A percentile compares a stretch with the other conserved stretches of the same genome.
Conservation (phyloP, 2,113 vertebrate genomes). For the Clarias macrocephalus region DNA sequence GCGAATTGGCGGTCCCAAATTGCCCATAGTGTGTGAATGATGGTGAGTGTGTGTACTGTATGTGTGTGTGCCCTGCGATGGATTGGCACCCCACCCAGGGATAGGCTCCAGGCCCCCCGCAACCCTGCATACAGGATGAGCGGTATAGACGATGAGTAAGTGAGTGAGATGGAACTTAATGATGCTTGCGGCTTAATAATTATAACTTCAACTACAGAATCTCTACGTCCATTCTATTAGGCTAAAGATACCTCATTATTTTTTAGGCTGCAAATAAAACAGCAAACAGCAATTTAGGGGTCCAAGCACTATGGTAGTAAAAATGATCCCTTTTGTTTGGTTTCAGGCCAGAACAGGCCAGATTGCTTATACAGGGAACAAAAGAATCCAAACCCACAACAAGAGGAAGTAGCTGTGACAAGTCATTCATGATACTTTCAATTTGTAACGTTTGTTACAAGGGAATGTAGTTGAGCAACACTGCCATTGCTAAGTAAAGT, state of each 20-base stretch:
- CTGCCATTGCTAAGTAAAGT: background rate
- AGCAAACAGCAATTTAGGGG: background rate
- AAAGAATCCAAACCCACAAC: constrained; percentile 32
- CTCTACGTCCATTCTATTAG: background rate
- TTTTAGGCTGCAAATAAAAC: background rate
- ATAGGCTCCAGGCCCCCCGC: too few species aligned
- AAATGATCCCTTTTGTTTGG: background rate
- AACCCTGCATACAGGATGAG: too few species aligned
- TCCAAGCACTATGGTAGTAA: background rate
- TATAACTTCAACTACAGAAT: too few species aligned
- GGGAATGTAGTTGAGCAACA: background rate
- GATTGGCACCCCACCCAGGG: too few species aligned
- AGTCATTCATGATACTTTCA: background rate
- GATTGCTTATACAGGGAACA: constrained; percentile 49
- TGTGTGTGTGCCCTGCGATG: too few species aligned
- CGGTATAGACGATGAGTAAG: too few species aligned
- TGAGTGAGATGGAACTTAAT: too few species aligned
- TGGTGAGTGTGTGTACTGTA: too few species aligned
- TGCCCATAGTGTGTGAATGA: too few species aligned
- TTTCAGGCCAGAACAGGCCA: background rate
- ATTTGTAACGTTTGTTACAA: background rate
- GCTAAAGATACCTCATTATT: background rate
- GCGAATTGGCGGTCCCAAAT: too few species aligned
- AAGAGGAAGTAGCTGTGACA: background rate
- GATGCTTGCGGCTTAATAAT: too few species aligned